phyloP scores from a whole-genome alignment of 2,113 vertebrate genomes.

The Saccopteryx leptura region DNA sequence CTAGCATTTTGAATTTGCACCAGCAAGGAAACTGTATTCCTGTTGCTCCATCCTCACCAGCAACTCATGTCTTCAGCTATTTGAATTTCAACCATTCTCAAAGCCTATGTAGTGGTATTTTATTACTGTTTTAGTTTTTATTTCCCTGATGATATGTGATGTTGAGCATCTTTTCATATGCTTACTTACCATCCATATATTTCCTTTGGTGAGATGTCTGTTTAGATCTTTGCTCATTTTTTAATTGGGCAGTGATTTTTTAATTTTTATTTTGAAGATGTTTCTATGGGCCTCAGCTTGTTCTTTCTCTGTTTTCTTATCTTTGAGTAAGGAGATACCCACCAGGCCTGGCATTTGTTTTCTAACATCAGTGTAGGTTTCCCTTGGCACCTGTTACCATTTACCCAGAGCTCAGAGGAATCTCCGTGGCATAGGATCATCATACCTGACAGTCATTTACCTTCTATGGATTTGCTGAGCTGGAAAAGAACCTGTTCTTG shows the following conservation, averaged over 20 bases:
- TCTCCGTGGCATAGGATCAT: neutral
- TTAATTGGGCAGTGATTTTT: neutral
- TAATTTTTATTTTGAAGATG: neutral
- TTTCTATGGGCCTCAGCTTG: neutral
- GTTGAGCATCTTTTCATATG: neutral
- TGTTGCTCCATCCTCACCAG: neutral
- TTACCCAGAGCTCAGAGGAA: neutral
- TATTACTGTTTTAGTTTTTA: neutral
- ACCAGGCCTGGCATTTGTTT: neutral
- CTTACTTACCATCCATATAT: neutral
- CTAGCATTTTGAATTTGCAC: neutral
- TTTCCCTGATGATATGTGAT: neutral
- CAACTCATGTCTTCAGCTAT: neutral
- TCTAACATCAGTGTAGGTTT: neutral
- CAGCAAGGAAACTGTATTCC: neutral
- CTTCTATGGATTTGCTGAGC: neutral
- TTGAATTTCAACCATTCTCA: neutral
- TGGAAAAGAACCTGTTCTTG: neutral
- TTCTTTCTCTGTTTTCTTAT: neutral
- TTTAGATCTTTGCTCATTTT: neutral
- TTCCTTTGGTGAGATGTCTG: neutral
- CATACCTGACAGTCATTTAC: neutral
- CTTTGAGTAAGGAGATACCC: neutral
- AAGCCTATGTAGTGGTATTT: neutral
- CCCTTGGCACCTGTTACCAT: neutral